Conservation (phyloP, 2,888 invertebrate genomes). For the Crematogaster levior region DNA sequence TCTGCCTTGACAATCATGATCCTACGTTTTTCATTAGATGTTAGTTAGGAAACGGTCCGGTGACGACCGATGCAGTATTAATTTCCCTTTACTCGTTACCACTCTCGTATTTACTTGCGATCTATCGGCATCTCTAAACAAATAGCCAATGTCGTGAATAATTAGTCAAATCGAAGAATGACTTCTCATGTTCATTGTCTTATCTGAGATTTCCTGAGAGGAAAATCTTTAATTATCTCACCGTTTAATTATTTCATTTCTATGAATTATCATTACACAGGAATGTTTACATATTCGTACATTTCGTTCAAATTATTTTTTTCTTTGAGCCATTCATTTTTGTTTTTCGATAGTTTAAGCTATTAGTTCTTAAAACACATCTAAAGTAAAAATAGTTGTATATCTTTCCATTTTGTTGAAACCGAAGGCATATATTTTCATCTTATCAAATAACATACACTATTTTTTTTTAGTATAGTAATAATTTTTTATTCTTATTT, state of each 20-base stretch:
- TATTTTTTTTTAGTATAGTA: neutral
- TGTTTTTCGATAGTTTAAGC: neutral
- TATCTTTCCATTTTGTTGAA: neutral
- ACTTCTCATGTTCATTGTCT: neutral
- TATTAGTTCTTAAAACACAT: neutral
- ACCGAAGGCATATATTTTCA: neutral
- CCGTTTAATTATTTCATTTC: neutral
- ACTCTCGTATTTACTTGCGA: constrained; percentile 73
- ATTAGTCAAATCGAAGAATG: constrained; percentile 25
- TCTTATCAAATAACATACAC: neutral
- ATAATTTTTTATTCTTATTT: too few species aligned
- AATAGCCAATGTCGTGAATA: constrained; percentile 40
- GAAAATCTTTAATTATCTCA: too few species aligned
- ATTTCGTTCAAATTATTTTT: neutral
- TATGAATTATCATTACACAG: neutral
- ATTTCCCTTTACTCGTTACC: constrained; percentile 78
- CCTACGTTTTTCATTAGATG: constrained; percentile 73
- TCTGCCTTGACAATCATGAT: constrained; percentile 60
- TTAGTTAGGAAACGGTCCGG: constrained; percentile 76
- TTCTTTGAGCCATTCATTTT: neutral
- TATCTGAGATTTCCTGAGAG: neutral
- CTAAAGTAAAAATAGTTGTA: neutral
- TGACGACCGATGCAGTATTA: constrained; percentile 82
- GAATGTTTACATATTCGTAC: neutral
- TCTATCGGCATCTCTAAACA: constrained; percentile 64